Evolutionary conservation across 2,797 vertebrate genomes (phyloP).

Genomic region (Periophthalmus magnuspinnatus): DNA sequence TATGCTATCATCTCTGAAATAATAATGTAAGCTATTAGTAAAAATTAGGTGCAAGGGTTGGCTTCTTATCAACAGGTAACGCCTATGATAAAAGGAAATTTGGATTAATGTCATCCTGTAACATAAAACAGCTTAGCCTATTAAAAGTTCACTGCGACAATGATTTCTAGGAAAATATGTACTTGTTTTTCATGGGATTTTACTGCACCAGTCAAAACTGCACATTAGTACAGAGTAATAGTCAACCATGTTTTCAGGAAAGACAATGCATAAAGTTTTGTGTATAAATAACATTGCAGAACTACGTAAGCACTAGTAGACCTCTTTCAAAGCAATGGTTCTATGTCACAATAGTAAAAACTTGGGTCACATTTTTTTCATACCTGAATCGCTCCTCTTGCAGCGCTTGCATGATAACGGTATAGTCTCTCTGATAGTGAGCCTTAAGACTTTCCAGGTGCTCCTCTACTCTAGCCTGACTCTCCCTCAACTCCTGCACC

Average conservation of each 20-base stretch:
- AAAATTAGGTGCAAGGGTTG: constrained; percentile 18
- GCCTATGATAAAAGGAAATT: constrained; percentile 29
- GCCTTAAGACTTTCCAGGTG: constrained; percentile 87
- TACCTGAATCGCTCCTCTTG: constrained; percentile 98
- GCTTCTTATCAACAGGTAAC: constrained; percentile 22
- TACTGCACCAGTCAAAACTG: neutral
- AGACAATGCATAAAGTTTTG: neutral
- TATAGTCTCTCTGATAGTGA: constrained; percentile 92
- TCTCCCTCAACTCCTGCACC: constrained; percentile 91
- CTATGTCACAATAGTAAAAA: too few species aligned
- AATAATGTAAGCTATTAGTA: constrained; percentile 1
- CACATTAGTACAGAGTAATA: neutral
- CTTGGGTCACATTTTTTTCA: neutral
- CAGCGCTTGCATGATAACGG: constrained; percentile 88
- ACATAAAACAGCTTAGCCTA: neutral
- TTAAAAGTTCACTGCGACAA: neutral
- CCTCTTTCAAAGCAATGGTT: neutral
- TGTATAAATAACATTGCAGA: neutral
- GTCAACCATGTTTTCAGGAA: neutral
- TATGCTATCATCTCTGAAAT: neutral
- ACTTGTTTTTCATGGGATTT: constrained; percentile 20
- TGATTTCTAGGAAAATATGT: neutral
- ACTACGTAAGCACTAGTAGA: neutral
- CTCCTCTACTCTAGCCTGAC: constrained; percentile 88
- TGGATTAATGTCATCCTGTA: neutral